Percentiles rank a stretch among this genome's conserved stretches.
These are phyloP conservation scores for Oxygymnocypris stewartii DNA, from an alignment of 2,113 vertebrate genomes.

Conservation along the genomic window DNA sequence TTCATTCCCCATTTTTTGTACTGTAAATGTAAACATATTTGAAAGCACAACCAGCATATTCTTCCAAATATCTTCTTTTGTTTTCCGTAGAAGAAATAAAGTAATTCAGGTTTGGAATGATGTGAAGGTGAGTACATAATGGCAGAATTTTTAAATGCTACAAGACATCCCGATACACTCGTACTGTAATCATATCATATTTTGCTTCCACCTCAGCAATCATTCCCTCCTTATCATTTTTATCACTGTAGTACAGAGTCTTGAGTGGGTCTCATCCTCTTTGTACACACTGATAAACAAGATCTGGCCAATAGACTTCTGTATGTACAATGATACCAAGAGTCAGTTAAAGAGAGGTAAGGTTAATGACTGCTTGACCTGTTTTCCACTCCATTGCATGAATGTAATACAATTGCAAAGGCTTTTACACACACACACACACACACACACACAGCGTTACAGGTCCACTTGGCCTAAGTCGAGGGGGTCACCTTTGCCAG, in stretches of 20 bases:
- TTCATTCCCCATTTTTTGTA: not conserved
- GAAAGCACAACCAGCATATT: not conserved
- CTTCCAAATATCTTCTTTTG: not conserved
- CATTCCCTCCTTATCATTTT: conserved; percentile 20
- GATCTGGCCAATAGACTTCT: not conserved
- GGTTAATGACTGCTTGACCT: conserved; percentile 33
- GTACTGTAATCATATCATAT: not conserved
- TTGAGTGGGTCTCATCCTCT: conserved; percentile 23
- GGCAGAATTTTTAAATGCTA: not conserved
- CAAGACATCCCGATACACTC: not conserved
- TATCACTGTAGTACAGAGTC: not conserved
- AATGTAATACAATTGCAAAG: not conserved
- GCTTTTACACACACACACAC: no score
- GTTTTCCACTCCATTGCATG: not conserved
- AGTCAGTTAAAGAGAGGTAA: not conserved
- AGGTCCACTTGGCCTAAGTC: not conserved
- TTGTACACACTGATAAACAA: not conserved
- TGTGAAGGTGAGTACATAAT: not conserved
- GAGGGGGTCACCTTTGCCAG: not conserved
- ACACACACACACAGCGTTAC: not conserved
- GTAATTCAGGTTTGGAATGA: not conserved
- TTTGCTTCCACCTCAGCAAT: not conserved
- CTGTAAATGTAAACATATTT: no score
- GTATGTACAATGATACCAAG: conserved; percentile 4
- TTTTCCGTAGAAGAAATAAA: not conserved